A percentile compares a stretch with the other conserved stretches of the same genome.
phyloP scores from a whole-genome alignment of 2,113 vertebrate species.

The Chrysochloris asiatica region DNA sequence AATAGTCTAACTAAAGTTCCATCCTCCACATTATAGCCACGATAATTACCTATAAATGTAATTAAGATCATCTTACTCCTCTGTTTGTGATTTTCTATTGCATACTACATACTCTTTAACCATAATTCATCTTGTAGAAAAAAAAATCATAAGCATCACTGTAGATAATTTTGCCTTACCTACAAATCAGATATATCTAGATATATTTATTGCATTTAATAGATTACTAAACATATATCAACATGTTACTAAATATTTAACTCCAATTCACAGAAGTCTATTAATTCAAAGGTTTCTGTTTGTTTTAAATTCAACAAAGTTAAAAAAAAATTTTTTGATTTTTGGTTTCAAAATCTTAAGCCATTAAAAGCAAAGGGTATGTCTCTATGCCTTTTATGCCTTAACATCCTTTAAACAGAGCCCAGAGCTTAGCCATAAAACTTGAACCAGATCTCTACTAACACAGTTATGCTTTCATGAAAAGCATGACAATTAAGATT shows the following conservation, averaged over 20 bases:
- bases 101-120: neutral
- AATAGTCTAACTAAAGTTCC: neutral
- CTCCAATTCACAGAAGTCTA: neutral
- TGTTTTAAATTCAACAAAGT: neutral
- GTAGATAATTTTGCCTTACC: neutral
- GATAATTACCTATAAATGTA: neutral
- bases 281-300: neutral
- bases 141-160: neutral
- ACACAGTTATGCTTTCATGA: neutral
- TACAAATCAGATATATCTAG: neutral
- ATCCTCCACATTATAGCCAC: neutral
- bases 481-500: conserved; percentile 31
- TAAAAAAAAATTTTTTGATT: neutral
- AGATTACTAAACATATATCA: neutral
- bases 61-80: neutral
- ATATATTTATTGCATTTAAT: neutral
- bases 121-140: neutral
- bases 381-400: neutral
- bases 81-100: neutral
- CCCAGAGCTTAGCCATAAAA: neutral
- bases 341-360: too few species aligned
- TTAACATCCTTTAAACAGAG: neutral
- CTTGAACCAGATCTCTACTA: neutral
- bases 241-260: conserved; percentile 5
- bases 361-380: neutral